Conservation (phyloP, 30 jellyfish, hydroid and myxozoan genomes). For the Mastigias papua region DNA sequence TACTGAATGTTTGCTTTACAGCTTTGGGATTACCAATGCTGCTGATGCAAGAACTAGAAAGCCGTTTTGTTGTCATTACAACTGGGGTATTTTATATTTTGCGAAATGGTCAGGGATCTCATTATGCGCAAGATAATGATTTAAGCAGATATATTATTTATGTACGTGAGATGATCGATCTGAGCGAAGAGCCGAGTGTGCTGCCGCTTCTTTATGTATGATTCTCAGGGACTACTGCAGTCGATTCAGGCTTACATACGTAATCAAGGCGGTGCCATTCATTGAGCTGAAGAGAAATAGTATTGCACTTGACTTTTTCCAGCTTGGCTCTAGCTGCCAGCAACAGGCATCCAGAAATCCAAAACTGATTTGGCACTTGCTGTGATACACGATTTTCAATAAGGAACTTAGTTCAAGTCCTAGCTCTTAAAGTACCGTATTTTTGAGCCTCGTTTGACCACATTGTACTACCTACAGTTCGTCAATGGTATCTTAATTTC, state of each 20-base stretch:
- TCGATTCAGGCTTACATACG: not conserved
- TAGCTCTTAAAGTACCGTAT: too few relatives aligned
- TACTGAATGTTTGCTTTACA: conserved; percentile 3
- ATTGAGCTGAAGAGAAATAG: not conserved
- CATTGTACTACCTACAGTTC: too few relatives aligned
- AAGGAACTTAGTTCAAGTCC: too few relatives aligned
- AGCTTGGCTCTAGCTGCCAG: too few relatives aligned
- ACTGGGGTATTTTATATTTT: not conserved
- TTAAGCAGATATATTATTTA: not conserved
- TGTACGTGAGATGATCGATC: not conserved
- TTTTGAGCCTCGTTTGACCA: too few relatives aligned
- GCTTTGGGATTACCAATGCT: not conserved
- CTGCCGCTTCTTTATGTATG: not conserved
- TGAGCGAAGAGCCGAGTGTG: not conserved
- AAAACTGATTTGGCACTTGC: not conserved
- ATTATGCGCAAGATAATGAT: not conserved
- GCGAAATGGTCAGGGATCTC: not conserved
- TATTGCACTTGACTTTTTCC: not conserved
- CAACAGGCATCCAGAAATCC: not conserved
- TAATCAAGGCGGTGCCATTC: not conserved
- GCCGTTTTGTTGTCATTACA: conserved; percentile 6
- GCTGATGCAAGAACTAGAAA: not conserved
- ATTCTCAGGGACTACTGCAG: not conserved
- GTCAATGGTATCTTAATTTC: too few relatives aligned
- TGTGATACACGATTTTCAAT: too few relatives aligned